phyloP scores from a whole-genome alignment of 2,888 invertebrate species.

The Lasioglossum vierecki region DNA sequence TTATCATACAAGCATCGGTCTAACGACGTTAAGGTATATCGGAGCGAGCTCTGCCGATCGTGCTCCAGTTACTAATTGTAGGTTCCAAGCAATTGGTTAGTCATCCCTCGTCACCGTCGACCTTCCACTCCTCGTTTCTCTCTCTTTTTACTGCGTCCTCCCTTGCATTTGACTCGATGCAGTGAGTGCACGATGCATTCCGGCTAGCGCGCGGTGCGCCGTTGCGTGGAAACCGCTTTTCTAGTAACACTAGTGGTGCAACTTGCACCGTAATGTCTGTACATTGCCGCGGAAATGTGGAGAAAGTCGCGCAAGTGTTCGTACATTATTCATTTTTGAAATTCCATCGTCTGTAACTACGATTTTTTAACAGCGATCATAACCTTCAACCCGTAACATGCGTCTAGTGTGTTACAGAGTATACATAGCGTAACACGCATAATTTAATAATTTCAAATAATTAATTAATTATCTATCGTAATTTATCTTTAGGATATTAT shows the following conservation, averaged over 20 bases:
- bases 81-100: slow-evolving; percentile 75
- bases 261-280: not conserved
- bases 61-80: slow-evolving; percentile 77
- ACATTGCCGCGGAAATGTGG: not conserved
- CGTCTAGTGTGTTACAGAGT: no score
- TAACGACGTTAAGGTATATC: slow-evolving; percentile 67
- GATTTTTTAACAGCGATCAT: no score
- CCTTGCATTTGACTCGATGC: not conserved
- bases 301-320: not conserved
- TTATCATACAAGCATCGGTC: slow-evolving; percentile 67
- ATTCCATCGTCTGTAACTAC: no score
- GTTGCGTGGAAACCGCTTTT: not conserved
- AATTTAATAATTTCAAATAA: no score
- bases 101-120: slow-evolving; percentile 59
- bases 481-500: no score
- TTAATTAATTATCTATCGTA: no score
- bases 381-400: no score
- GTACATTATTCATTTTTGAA: no score
- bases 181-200: not conserved
- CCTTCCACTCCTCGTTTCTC: slow-evolving; percentile 33
- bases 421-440: no score
- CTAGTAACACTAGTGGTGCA: not conserved
- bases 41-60: slow-evolving; percentile 53
- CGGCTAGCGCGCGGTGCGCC: not conserved
- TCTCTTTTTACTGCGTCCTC: slow-evolving; percentile 21